Evolutionary conservation across 1,140 invertebrate species (phyloP), one percentile per base, ranked within the genome.

Genomic region (Sitophilus oryzae): DNA sequence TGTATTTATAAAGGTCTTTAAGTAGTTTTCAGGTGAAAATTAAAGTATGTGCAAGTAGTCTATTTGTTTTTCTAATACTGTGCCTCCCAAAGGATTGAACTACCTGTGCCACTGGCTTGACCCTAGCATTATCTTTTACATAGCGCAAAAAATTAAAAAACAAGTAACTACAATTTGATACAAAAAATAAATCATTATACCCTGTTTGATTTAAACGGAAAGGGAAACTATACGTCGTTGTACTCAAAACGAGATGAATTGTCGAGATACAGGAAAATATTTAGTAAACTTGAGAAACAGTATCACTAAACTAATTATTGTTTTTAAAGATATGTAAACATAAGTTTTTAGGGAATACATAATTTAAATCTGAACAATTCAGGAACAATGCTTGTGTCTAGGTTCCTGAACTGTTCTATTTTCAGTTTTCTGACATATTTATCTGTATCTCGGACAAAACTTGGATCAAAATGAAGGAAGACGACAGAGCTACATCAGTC

Each of bases 401-500:
- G n/a, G n/a, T n/a, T n/a, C n/a, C n/a, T n/a, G n/a, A n/a, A n/a
- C n/a, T n/a, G n/a, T 69, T 30, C 25, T 6, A 30, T 30, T 30
- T 30, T 30, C 5, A 30, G 11, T 30, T 30, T 30, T 30, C 25
- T 30, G 5, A 30, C 5, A 30, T 30, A 30, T 30, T 30, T 30
- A n/a, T n/a, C 25, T 6, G 5, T 11, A 30, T 30, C 25, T 30
- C 25, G 5, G 11, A 30, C 25, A 30, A 30, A 30, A 30, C 25
- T 46, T 46, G 30, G 23, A 46, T 35, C 19, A 38, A 45, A 40
- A 45, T 40, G 59, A 63, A 70, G 69, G 69, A 71, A 71, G 69
- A 71, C 69, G 25, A 30, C 25, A n/a, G n/a, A 65, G 65, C 66
- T 66, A 61, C 49, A 60, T 60, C 65, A 67, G 63, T 69, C 61